Conservation (phyloP, 2,797 vertebrate genomes). For the Sebastes goodei region DNA sequence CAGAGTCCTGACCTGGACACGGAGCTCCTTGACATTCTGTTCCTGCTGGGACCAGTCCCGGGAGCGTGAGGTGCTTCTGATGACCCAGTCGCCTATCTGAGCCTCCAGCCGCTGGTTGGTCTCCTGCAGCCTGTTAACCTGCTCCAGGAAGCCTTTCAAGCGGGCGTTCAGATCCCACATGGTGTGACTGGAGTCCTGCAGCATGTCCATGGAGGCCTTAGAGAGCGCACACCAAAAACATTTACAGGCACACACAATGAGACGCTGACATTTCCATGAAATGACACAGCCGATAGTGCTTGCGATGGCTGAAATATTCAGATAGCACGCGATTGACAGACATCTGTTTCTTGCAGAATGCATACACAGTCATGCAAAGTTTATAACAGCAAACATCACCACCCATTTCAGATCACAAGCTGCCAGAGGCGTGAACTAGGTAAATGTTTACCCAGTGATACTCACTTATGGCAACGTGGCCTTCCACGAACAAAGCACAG, state of each 20-base stretch:
- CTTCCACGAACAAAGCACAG: constrained; percentile 7
- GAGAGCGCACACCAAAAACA: neutral
- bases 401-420: constrained; percentile 35
- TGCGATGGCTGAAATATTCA: neutral
- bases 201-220: constrained; percentile 64
- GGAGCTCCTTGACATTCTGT: constrained; percentile 71
- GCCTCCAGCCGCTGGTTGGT: constrained; percentile 75
- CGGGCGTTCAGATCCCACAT: constrained; percentile 73
- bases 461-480: constrained; percentile 63
- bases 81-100: constrained; percentile 68
- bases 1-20: constrained; percentile 73
- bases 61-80: neutral
- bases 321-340: neutral
- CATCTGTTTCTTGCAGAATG: neutral
- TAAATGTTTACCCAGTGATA: constrained; percentile 79
- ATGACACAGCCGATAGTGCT: neutral
- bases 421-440: constrained; percentile 60
- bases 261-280: constrained; percentile 27
- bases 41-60: constrained; percentile 75
- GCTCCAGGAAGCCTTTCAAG: constrained; percentile 79
- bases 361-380: constrained; percentile 3
- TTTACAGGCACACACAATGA: constrained; percentile 2
- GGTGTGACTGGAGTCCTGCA: constrained; percentile 59
- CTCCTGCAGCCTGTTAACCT: constrained; percentile 74
- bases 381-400: constrained; percentile 41